Base-by-base conservation (phyloP, 2,888 invertebrate genomes). In the Lasioglossum lativentre region DNA sequence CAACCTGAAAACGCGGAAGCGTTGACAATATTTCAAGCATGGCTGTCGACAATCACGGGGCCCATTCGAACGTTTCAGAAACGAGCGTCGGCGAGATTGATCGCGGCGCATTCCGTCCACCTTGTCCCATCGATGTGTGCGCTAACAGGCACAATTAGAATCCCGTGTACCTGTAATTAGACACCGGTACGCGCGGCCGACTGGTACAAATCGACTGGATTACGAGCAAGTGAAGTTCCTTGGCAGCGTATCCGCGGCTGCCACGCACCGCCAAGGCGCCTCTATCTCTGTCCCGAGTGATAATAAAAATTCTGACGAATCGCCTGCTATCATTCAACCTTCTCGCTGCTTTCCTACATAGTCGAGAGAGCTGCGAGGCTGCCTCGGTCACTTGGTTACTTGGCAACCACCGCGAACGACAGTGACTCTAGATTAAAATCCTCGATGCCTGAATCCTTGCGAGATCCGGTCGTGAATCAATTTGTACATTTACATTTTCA, bases 221-320 rank as follows among this genome's bases (percentile, higher is more conserved):
- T 80, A 78, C 82, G 70, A 30, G 78, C 78, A 56, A 74, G 73
- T 23, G 74, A 74, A 75, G 77, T 75, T 70, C 77, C 74, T 79
- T 56, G 74, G 74, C 71, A 12, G 80, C 59, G 59, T 73, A 79
- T 73, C 75, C 75, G 34, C 63, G 75, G 70, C 30, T 63, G 68
- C 42, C 68, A 71, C 47, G 45, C 80, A 76, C 81, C 78, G 59
- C 80, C 75, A 30, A 27, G 66, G 75, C 80, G 78, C 70, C 77
- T 74, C 77, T 79, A 80, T 78, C 87, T 78, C 73, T 73, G 75
- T 76, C 56, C 23, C 70, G 74, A 80, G 81, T 47, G 80, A 80
- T 77, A 81, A 74, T 66, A 84, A 87, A 82, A 87, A 87, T 84
- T 74, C 75, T 86, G 87, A 87, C 79, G 78, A 52, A 87, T 86